These are phyloP conservation scores for Caenorhabditis panamensis DNA, from an alignment of 2,888 invertebrate species.

Conservation along the genomic window DNA sequence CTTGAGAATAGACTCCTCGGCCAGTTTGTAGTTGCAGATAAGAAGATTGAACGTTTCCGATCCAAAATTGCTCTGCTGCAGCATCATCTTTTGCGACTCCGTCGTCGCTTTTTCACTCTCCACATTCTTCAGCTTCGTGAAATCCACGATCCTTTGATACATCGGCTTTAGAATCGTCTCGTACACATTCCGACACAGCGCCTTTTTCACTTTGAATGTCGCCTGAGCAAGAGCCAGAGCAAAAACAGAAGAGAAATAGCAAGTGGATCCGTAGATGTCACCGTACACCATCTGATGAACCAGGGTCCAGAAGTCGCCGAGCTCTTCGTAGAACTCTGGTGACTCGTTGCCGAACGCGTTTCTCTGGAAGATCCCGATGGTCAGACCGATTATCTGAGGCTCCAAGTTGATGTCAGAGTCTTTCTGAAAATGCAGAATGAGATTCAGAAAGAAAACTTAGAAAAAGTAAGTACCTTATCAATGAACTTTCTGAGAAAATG, in stretches of 20 bases:
- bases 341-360: background rate
- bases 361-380: constrained; percentile 35
- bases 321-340: constrained; percentile 43
- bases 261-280: constrained; percentile 42
- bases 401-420: constrained; percentile 1
- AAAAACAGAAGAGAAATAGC: constrained; percentile 46
- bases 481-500: constrained; percentile 19
- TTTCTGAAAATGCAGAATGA: constrained; percentile 22
- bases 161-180: constrained; percentile 46
- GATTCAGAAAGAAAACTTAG: background rate
- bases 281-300: constrained; percentile 34
- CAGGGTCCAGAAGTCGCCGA: constrained; percentile 50
- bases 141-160: constrained; percentile 57
- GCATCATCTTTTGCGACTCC: background rate
- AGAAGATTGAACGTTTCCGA: constrained; percentile 31
- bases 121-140: constrained; percentile 24
- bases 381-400: constrained; percentile 44
- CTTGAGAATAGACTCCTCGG: constrained; percentile 21
- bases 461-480: background rate
- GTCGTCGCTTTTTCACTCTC: constrained; percentile 21
- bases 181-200: constrained; percentile 25
- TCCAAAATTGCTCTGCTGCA: constrained; percentile 33
- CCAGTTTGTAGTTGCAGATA: constrained; percentile 28
- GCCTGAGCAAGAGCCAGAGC: constrained; percentile 53
- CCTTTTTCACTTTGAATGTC: constrained; percentile 22